Evolutionary conservation across 1,140 invertebrate genomes (phyloP), one percentile per base, ranked within the genome.

Genomic region (Pogonus chalceus): DNA sequence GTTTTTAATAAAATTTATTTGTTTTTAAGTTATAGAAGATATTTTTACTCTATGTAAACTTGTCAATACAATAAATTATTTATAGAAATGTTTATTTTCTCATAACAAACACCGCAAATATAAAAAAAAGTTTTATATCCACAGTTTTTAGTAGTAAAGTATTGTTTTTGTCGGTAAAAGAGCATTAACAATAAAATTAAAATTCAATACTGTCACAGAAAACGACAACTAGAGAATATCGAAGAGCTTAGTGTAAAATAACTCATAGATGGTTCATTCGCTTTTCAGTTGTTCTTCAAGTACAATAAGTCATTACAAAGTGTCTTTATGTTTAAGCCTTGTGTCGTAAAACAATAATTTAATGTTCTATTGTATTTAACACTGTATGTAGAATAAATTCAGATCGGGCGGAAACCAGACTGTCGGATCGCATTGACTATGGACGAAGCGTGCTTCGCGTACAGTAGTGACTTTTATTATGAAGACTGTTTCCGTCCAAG

Each of bases 391-490:
- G n/a, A n/a, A n/a, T 50, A 48, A 51, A 49, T 55, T 55, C 48
- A 55, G 53, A 55, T 55, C 48, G 46, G 49, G 50, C 24, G 48
- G 53, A 55, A 50, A n/a, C n/a, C n/a, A n/a, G n/a, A n/a, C n/a
- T n/a, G 48, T 55, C 31, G 48, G n/a, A 26, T 24, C 23, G 26
- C 35, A 43, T 43, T 43, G 37, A 10, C 37, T 43, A 35, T 49
- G 48, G 22, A 16, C 24, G 37, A 37, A 23, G 49, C 53, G 53
- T 55, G 53, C 23, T 50, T 31, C 3, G 20, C 24, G 49, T 55
- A 50, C 35, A 35, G 43, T 47, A 26, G 14, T 24, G 31, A 12
- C 23, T 55, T 55, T n/a, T n/a, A n/a, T 55, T 49, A 55, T 20
- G 48, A 55, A 35, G 37, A 23, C 48, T 49, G 53, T 55, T 55